Percentiles rank a stretch among this genome's conserved stretches.
Conservation (phyloP, 2,797 vertebrate species). For the Galago senegalensis region DNA sequence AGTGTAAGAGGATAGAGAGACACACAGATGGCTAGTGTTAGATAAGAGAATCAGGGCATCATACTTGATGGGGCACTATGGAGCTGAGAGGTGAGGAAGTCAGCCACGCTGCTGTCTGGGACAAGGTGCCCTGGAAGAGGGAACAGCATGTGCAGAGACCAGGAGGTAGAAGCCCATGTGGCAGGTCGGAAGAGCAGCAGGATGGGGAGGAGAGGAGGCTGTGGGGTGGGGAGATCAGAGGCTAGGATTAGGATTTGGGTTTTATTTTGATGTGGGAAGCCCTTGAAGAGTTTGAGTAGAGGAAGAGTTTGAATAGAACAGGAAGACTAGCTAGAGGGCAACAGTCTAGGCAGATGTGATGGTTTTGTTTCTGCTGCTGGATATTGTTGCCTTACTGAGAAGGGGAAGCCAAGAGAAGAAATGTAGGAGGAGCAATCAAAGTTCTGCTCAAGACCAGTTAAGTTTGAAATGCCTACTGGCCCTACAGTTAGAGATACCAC, state of each 20-base stretch:
- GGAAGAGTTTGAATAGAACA: background rate
- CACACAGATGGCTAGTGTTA: background rate
- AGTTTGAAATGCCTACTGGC: background rate
- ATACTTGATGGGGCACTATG: constrained; percentile 32
- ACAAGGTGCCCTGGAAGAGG: background rate
- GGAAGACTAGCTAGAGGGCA: background rate
- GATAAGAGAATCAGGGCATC: background rate
- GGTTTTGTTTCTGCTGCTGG: background rate
- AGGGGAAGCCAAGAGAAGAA: background rate
- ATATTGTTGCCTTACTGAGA: background rate
- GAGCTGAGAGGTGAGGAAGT: constrained; percentile 19
- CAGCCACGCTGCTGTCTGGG: background rate
- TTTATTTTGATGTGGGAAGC: background rate
- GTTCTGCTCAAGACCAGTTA: background rate
- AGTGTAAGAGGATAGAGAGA: background rate
- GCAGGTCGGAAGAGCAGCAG: background rate
- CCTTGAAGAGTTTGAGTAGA: background rate
- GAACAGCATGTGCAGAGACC: background rate
- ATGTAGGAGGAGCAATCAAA: background rate
- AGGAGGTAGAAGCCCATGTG: background rate
- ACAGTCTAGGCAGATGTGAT: background rate
- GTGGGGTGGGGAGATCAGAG: background rate
- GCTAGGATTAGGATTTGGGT: background rate
- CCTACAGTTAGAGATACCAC: background rate
- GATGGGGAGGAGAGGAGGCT: constrained; percentile 35